These are phyloP conservation scores for Coendou prehensilis DNA, from an alignment of 2,797 vertebrate genomes.

Conservation along the genomic window DNA sequence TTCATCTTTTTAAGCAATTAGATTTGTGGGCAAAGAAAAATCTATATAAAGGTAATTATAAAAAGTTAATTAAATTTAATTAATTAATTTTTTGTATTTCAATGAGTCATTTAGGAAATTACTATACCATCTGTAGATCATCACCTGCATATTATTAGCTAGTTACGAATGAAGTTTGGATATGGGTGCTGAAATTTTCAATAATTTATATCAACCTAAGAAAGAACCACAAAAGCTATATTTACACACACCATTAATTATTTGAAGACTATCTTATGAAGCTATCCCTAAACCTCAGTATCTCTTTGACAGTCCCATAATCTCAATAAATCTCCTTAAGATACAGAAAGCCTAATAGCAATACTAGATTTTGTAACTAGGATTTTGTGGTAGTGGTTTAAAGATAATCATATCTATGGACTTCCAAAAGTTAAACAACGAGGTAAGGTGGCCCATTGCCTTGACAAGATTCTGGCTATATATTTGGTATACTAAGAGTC, in stretches of 20 bases:
- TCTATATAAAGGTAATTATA: background rate
- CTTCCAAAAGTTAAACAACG: constrained; percentile 19
- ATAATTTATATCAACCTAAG: constrained; percentile 1
- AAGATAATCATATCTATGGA: background rate
- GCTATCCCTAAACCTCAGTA: constrained; percentile 51
- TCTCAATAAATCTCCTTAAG: constrained; percentile 64
- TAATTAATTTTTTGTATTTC: constrained; percentile 73
- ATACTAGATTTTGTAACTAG: background rate
- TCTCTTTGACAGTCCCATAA: constrained; percentile 27
- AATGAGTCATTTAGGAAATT: constrained; percentile 76
- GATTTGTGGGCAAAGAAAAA: constrained; percentile 54
- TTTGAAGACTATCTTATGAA: constrained; percentile 71
- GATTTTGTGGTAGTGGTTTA: background rate
- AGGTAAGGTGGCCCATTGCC: background rate
- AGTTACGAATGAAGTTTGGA: background rate
- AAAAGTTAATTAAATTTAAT: constrained; percentile 47
- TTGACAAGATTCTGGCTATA: background rate
- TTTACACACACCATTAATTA: constrained; percentile 69
- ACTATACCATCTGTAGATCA: constrained; percentile 44
- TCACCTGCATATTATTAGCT: constrained; percentile 64
- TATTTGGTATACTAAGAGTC: background rate
- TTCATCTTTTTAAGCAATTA: constrained; percentile 34
- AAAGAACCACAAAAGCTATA: background rate
- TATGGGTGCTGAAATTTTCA: constrained; percentile 3
- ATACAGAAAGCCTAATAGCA: background rate